phyloP scores from a whole-genome alignment of 2,113 vertebrate species.

The human (Homo sapiens) region GRCh38 chr14:32650501-32651000 shows the following conservation, averaged over 20 bases:
- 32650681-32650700: not conserved
- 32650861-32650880: not conserved
- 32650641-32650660: constrained; percentile 32
- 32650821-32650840: not conserved
- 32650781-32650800: not conserved
- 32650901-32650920: not conserved
- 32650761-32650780: not conserved
- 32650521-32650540: too few species aligned
- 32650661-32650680: not conserved
- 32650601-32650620: too few species aligned
- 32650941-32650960: constrained; percentile 47
- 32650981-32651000: not conserved
- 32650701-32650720: not conserved
- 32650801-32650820: constrained; percentile 44
- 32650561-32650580: too few species aligned
- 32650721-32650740: not conserved
- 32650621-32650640: not conserved
- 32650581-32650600: too few species aligned
- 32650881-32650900: constrained; percentile 30
- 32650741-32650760: not conserved
- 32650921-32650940: constrained; percentile 2
- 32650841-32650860: not conserved
- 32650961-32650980: not conserved
- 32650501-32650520: too few species aligned
- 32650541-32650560: too few species aligned